Evolutionary conservation across 1,140 invertebrate genomes (phyloP), one percentile per base, ranked within the genome.

Genomic region (Danaus melanippus): DNA sequence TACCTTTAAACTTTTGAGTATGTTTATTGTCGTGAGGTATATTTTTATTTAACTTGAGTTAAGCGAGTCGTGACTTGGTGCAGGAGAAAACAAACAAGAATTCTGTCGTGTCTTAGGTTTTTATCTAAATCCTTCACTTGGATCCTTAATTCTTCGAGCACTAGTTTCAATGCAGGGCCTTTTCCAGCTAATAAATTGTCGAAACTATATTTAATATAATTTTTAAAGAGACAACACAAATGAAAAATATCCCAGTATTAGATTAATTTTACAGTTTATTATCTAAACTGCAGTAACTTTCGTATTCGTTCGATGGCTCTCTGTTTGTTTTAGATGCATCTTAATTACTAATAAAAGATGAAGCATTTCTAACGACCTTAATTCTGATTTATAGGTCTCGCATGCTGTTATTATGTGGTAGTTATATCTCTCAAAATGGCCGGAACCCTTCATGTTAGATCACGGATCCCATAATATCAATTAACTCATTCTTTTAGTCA

Each of bases 331-430:
- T 78, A 69, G 65, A 70, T 55, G 76, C 55, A 56, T 74, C 64
- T 74, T 76, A 80, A 80, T 75, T 69, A 71, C 62, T 59, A 67
- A 71, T 68, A 70, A 80, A 80, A 72, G 60, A 62, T 59, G 62
- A 67, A 71, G 61, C 62, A 68, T 62, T 52, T 52, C 49, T 46
- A 71, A 53, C 58, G 59, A 74, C 62, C 66, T 72, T 77, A 83
- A 77, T 83, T 81, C 66, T 81, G 71, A 85, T 84, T 84, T 82
- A 84, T 82, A 74, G 69, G 69, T 50, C 71, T 69, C 71, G 64
- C 68, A 73, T 66, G 71, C 66, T 71, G 74, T 84, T 80, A 76
- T 75, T 79, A 84, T 74, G 54, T 66, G 62, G 68, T 70, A 58
- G 60, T 70, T 66, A 58, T 65, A 64, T 71, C 68, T 71, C 67